phyloP scores from a whole-genome alignment of 2,113 vertebrate genomes.

The Ancistrus triradiatus region DNA sequence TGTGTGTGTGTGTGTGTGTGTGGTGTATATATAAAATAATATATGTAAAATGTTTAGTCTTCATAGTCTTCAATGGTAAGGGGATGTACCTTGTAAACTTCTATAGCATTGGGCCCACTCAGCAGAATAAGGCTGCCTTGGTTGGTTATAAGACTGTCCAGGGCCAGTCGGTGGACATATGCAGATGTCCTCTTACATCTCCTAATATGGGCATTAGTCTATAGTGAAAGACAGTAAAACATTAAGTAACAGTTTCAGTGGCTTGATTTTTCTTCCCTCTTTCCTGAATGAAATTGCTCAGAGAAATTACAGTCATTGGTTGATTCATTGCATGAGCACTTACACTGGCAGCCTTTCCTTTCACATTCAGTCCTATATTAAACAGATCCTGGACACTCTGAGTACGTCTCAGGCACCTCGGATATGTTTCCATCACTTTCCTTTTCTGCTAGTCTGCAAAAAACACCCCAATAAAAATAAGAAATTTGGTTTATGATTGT shows the following conservation, averaged over 20 bases:
- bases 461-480: background rate
- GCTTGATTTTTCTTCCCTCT: background rate
- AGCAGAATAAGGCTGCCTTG: slow-evolving; percentile 60
- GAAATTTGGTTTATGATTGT: background rate
- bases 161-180: slow-evolving; percentile 18
- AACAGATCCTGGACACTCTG: slow-evolving; percentile 51
- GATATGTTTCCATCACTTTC: slow-evolving; percentile 43
- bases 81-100: slow-evolving; percentile 63
- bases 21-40: too few relatives aligned
- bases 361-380: slow-evolving; percentile 40
- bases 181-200: slow-evolving; percentile 29
- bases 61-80: too few relatives aligned
- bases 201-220: slow-evolving; percentile 49
- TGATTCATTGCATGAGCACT: background rate
- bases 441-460: background rate
- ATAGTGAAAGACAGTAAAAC: background rate
- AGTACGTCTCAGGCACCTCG: slow-evolving; percentile 54
- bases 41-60: too few relatives aligned
- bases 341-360: slow-evolving; percentile 55
- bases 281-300: background rate
- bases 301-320: too few relatives aligned
- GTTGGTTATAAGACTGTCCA: slow-evolving; percentile 57
- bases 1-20: too few relatives aligned
- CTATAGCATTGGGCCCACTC: slow-evolving; percentile 56
- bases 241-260: background rate